phyloP scores from a whole-genome alignment of 2,113 vertebrate species.

The Limnothrissa miodon region DNA sequence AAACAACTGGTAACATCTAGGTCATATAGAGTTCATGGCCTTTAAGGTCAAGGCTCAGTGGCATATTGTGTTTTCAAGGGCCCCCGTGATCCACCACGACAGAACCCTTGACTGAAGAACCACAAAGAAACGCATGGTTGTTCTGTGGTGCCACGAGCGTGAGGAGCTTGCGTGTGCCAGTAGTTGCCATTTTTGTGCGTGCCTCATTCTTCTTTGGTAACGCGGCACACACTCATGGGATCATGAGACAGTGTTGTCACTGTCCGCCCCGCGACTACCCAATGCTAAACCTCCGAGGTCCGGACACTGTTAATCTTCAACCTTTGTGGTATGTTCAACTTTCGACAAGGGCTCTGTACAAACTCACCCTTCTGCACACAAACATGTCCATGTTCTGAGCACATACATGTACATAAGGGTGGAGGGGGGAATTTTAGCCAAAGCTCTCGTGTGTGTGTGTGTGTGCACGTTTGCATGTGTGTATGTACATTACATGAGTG shows the following conservation, averaged over 20 bases:
- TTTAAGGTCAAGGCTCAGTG: neutral
- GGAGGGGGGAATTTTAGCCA: neutral
- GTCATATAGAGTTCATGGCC: neutral
- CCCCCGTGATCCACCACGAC: neutral
- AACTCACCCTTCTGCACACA: conserved; percentile 8
- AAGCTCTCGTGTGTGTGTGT: neutral
- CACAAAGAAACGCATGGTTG: neutral
- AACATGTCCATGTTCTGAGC: neutral
- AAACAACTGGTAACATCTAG: neutral
- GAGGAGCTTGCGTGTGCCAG: neutral
- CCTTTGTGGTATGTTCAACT: conserved; percentile 7
- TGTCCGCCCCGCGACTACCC: neutral
- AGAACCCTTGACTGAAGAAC: neutral
- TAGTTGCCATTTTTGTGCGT: neutral
- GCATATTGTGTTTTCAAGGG: neutral
- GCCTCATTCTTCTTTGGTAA: neutral
- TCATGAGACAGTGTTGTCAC: conserved; percentile 3
- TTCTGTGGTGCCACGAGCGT: neutral
- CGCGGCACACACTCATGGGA: neutral
- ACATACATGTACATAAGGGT: conserved; percentile 29
- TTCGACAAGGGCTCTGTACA: neutral
- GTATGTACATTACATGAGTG: neutral
- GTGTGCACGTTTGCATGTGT: neutral
- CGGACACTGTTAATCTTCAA: neutral
- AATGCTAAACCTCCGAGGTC: neutral